Evolutionary conservation across 2,888 invertebrate genomes (phyloP), one percentile per base, ranked within the genome.

Genomic region (Agrotis puta): DNA sequence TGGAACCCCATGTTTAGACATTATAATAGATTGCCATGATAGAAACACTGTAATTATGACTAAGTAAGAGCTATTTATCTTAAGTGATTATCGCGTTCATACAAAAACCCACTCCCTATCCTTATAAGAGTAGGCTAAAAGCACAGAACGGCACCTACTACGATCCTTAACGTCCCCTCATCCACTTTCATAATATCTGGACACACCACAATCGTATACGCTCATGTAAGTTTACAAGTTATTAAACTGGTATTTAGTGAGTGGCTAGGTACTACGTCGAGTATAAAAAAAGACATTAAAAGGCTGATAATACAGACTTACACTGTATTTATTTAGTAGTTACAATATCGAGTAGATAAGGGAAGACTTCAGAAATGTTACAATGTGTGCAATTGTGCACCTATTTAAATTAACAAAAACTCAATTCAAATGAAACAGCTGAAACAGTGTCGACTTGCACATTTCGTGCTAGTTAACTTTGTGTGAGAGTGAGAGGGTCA

Each of bases 1-100:
- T 43, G 61, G 62, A 45, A 67, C 61, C 59, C 67, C 39, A 47
- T 66, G 54, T 63, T 81, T 59, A 65, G 48, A 54, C 68, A 74
- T 72, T 74, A 59, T 64, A 74, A 72, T 51, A 59, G 66, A 84
- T 74, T 59, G 64, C 54, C 54, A 57, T 62, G 63, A 69, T 48
- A 39, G 50, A 56, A 72, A n/a, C 18, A 54, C 43, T 47, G 48
- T 70, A 54, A 74, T 74, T 74, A 61, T 64, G 27, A 56, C 27
- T 43, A 22, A 47, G 27, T n/a, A 48, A 65, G 47, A 27, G 27
- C 43, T 5, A 18, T 76, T 54, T 66, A 48, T 43, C n/a, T 75
- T 9, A 39, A 64, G 48, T 3, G 20, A 4, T 70, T 20, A 56
- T 13, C 9, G 22, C n/a, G 14, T 18, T 70, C 11, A 27, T 45